phyloP scores from a whole-genome alignment of 2,797 vertebrate species.

The Gobionotothen gibberifrons region DNA sequence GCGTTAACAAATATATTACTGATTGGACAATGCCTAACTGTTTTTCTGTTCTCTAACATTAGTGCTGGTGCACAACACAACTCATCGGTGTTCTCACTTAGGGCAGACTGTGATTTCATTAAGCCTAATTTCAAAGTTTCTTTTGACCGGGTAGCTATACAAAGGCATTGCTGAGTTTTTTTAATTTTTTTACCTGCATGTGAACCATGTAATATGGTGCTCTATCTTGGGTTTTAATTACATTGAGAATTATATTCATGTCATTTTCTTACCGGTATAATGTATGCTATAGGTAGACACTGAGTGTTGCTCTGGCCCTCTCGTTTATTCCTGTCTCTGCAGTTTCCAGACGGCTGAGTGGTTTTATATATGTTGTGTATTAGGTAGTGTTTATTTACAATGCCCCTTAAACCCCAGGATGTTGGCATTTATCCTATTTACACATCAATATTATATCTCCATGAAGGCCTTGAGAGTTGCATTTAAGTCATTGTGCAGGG shows the following conservation, averaged over 20 bases:
- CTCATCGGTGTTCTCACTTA: slow-evolving; percentile 60
- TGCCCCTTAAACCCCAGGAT: slow-evolving; percentile 89
- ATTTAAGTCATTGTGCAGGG: slow-evolving; percentile 95
- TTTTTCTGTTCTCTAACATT: slow-evolving; percentile 69
- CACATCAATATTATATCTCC: slow-evolving; percentile 96
- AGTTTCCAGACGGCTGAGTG: slow-evolving; percentile 51
- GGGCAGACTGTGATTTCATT: slow-evolving; percentile 50
- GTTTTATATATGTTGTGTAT: slow-evolving; percentile 71
- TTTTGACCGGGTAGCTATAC: slow-evolving; percentile 23
- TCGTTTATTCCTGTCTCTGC: slow-evolving; percentile 22
- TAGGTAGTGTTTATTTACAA: slow-evolving; percentile 87
- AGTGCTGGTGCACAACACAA: slow-evolving; percentile 38
- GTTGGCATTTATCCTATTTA: slow-evolving; percentile 99
- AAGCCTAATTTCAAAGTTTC: slow-evolving; percentile 52
- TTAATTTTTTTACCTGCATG: slow-evolving; percentile 4
- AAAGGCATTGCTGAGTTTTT: background rate
- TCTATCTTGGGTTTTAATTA: slow-evolving; percentile 24
- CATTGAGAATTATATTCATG: slow-evolving; percentile 18
- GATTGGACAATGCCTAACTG: slow-evolving; percentile 69
- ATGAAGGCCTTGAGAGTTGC: slow-evolving; percentile 91
- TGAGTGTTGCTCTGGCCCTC: slow-evolving; percentile 4
- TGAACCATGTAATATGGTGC: slow-evolving; percentile 5
- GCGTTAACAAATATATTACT: slow-evolving; percentile 80
- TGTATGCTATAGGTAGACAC: slow-evolving; percentile 3
- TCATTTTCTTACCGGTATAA: background rate